phyloP scores from a whole-genome alignment of 2,888 invertebrate species.

The Cephus nigrinus region DNA sequence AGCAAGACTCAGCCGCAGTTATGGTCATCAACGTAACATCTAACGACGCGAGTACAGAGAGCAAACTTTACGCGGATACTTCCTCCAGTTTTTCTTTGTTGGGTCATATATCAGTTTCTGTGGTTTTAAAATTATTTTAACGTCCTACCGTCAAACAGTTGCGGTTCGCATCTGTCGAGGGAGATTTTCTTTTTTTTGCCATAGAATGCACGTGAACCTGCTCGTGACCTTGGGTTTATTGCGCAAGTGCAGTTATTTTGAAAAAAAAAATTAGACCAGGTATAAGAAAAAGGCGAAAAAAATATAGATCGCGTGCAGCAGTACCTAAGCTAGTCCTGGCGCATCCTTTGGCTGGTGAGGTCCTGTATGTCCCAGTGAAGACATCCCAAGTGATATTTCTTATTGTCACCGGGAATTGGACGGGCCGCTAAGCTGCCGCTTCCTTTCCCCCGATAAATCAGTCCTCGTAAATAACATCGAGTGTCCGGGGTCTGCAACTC shows the following conservation, averaged over 20 bases:
- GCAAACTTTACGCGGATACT: conserved; percentile 60
- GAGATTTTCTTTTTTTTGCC: no score
- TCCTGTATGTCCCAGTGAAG: background rate
- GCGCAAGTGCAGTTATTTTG: background rate
- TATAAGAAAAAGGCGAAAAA: conserved; percentile 2
- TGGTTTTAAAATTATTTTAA: conserved; percentile 61
- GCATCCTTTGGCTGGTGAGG: no score
- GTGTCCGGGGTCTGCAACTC: conserved; percentile 34
- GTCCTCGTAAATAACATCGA: conserved; percentile 62
- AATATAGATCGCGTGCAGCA: no score
- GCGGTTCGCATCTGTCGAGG: background rate
- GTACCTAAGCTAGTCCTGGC: no score
- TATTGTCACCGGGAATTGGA: conserved; percentile 52
- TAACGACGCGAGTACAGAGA: conserved; percentile 52
- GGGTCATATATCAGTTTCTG: conserved; percentile 58
- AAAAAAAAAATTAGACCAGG: conserved; percentile 15
- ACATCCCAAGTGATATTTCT: conserved; percentile 36
- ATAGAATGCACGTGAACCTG: no score
- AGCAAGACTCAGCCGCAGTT: conserved; percentile 58
- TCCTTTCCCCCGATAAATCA: conserved; percentile 63
- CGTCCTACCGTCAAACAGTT: conserved; percentile 41
- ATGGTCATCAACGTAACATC: conserved; percentile 35
- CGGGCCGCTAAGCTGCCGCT: conserved; percentile 52
- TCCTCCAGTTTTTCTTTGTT: background rate
- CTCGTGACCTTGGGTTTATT: no score